Base-by-base conservation (phyloP, 2,797 vertebrate genomes). In the Urocyon cinereoargenteus region DNA sequence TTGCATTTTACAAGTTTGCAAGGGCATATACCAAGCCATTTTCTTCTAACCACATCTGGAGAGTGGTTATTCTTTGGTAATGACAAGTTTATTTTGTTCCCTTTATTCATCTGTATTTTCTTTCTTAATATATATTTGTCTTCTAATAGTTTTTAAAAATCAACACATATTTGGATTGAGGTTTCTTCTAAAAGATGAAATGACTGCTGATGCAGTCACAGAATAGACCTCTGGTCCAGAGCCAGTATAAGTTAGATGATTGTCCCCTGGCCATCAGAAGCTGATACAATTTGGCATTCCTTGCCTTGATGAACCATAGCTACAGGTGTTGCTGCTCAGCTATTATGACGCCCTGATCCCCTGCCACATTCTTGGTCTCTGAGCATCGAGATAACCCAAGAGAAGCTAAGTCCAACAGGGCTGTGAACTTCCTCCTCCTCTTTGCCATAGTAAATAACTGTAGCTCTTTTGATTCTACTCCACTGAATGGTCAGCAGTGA, bases 121-220 rank as follows among this genome's bases (percentile, higher is more conserved):
- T 62, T 66, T 36, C 40, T 79, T 51, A 93, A 31, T 15, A 51
- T 85, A 5, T 64, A 61, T 88, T 84, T 72, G 61, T 84, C 84
- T 96, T 72, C 70, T 87, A 92, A 51, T 84, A 70, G 61, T 83
- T 94, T 75, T 51, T 26, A 68, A 89, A 77, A 86, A 79, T 49
- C 81, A 94, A 90, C 78, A 88, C 1, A 81, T 49, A 68, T 21
- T 49, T 85, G 24, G 51, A 40, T 49, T 92, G 66, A 92, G 51
- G 70, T 75, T 77, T 61, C 89, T 66, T 61, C 51, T 57, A 31
- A 64, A 62, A 82, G 53, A 53, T 66, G 14, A 77, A 85, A 34
- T n/a, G 18, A 70, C 15, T 81, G 13, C 15, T 49, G 49, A 89
- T 19, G 53, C 21, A 79, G 61, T 66, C 84, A 59, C 14, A 26